Base-by-base conservation (phyloP, 2,113 vertebrate genomes). In the Carassius carassius region DNA sequence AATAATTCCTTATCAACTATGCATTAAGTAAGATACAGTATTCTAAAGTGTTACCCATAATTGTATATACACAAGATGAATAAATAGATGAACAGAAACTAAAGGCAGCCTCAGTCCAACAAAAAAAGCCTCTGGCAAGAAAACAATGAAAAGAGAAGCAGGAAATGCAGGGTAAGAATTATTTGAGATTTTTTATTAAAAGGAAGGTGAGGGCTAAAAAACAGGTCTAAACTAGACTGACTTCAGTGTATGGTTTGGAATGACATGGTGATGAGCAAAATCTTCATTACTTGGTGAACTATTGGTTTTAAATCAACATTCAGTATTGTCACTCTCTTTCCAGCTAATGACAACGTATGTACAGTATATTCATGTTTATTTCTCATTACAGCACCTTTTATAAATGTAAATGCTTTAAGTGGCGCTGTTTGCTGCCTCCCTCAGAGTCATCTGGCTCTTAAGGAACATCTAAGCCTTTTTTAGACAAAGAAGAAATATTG, bases 121-220 rank as follows among this genome's bases (percentile, higher is more conserved):
- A 90, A 87, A 85, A 25, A 37, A 73, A 85, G 35, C 67, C 82
- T 62, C 14, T 35, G 77, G 9, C 19, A 60, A 21, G 37, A 74
- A 78, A 23, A 56, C 69, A 37, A 63, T 77, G 32, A 2, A 2
- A 2, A 11, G 5, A 7, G 5, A 37, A 78, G 88, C 79, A 89
- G 89, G 91, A 91, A 49, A 25, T 54, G 37, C 25, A 70, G 62
- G 49, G 35, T 58, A 41, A 89, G 89, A 85, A 5, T 92, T 93
- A 94, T 94, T 94, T 94, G 90, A 93, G 91, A 94, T 94, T 92
- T 37, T 37, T 37, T 37, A 37, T 37, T 37, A 3, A 37, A 37
- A 37, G 35, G 35, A 29, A 29, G 29, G 29, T 29, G 29, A 29
- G 35, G 4, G 35, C 35, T 37, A 37, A 32, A 56, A 10, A 78